phyloP scores from a whole-genome alignment of 2,888 invertebrate species.

The Tromatobia lineatoria region DNA sequence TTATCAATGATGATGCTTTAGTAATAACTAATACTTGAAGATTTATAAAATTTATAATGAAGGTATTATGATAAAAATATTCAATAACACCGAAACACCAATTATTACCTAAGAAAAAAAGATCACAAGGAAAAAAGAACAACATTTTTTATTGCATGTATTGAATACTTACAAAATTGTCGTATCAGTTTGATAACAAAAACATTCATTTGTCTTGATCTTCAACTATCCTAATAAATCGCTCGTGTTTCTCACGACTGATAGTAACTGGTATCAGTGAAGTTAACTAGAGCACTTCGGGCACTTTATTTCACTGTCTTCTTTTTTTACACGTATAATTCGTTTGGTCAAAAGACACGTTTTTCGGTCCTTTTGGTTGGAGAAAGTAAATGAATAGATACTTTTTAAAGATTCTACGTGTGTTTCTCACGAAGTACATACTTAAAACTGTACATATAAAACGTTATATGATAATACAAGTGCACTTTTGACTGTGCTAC shows the following conservation, averaged over 20 bases:
- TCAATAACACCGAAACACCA: too few species aligned
- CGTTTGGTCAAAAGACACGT: conserved; percentile 27
- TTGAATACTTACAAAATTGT: conserved; percentile 55
- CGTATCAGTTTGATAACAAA: conserved; percentile 55
- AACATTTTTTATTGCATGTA: conserved; percentile 56
- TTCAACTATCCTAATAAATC: conserved; percentile 42
- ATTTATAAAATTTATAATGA: too few species aligned
- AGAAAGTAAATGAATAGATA: conserved; percentile 11
- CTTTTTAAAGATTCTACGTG: conserved; percentile 3
- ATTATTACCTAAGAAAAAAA: neutral
- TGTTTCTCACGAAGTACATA: conserved; percentile 10
- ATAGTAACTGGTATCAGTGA: conserved; percentile 34
- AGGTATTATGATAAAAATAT: too few species aligned
- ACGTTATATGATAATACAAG: conserved; percentile 43
- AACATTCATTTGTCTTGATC: conserved; percentile 46
- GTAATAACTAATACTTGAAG: too few species aligned
- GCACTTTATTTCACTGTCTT: conserved; percentile 29
- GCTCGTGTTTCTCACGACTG: conserved; percentile 26
- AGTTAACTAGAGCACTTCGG: conserved; percentile 30
- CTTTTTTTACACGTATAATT: conserved; percentile 33
- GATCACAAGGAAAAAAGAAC: conserved; percentile 45
- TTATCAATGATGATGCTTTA: neutral
- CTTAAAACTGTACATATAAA: conserved; percentile 63
- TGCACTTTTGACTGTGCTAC: conserved; percentile 53
- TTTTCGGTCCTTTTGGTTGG: conserved; percentile 1